Evolutionary conservation across 2,113 vertebrate genomes (phyloP), one percentile per base, ranked within the genome.

Genomic region (Paradoxurus hermaphroditus): DNA sequence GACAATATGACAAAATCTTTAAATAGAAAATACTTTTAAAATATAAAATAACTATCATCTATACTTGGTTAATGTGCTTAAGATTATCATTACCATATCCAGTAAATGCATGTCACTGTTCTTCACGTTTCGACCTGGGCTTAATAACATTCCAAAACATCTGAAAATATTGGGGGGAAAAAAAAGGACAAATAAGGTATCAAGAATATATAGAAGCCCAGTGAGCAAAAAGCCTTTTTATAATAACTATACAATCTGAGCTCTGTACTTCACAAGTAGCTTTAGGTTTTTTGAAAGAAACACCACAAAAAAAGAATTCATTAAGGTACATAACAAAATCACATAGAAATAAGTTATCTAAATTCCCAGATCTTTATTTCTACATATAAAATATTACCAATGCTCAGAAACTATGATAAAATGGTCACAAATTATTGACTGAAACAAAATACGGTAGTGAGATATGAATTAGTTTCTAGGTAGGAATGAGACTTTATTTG

Each of bases 61-160:
- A 25, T 87, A 96, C 11, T 92, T 95, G 68, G 81, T 93, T 96
- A 97, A 97, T 59, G 41, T 87, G n/a, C 84, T 97, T 19, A 90
- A 75, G 7, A 86, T 89, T 87, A 95, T 95, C 90, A 99, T 99
- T 99, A 99, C 99, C 99, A 99, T 99, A 96, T 99, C 99, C 59
- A 99, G 97, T 46, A 99, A 99, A 97, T 99, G 99, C 99, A 99
- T 99, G 98, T 99, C 99, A 87, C 99, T 99, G 99, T 99, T 99
- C 98, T 99, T 99, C 95, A 99, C 99, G 86, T 99, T 99, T 98
- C 99, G 99, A 86, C 99, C 99, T 94, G 99, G 99, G 97, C 99
- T 99, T 85, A 99, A 98, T 68, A 99, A 99, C 99, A 99, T 99
- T 96, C 99, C 99, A 98, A 99, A 99, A 98, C 99, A 99, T 97